These are phyloP conservation scores for Theodoxus fluviatilis DNA, from an alignment of 2,888 invertebrate genomes.

Conservation along the genomic window DNA sequence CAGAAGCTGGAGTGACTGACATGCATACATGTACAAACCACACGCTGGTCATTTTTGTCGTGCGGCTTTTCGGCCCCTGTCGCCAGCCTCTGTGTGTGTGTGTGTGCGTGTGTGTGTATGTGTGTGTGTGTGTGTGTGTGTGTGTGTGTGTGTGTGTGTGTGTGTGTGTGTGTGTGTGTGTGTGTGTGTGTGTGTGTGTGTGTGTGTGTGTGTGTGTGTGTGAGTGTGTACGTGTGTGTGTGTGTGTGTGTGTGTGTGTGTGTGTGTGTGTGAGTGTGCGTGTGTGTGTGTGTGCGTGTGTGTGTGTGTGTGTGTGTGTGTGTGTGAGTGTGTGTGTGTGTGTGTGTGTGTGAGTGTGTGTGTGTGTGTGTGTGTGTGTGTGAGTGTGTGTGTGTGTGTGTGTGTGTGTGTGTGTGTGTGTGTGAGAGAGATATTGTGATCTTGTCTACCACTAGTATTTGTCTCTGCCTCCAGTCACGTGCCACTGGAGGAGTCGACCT, in stretches of 20 bases:
- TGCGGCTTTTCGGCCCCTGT: too few relatives aligned
- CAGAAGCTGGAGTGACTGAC: too few relatives aligned
- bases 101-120: conserved; percentile 5
- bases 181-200: neutral
- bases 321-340: neutral
- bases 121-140: neutral
- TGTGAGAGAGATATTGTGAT: neutral
- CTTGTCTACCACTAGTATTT: neutral
- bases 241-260: neutral
- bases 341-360: neutral
- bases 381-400: neutral
- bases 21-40: too few relatives aligned
- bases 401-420: neutral
- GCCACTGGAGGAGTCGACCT: conserved; percentile 29
- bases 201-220: conserved; percentile 5
- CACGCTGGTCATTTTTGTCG: too few relatives aligned
- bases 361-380: conserved; percentile 4
- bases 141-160: neutral
- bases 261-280: conserved; percentile 15
- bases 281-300: conserved; percentile 20
- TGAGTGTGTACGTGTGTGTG: neutral
- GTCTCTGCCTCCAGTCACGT: conserved; percentile 35
- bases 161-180: conserved; percentile 4
- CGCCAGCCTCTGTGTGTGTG: conserved; percentile 19
- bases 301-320: neutral